Evolutionary conservation across 2,113 vertebrate genomes (phyloP).

Genomic region (Rostratula benghalensis): DNA sequence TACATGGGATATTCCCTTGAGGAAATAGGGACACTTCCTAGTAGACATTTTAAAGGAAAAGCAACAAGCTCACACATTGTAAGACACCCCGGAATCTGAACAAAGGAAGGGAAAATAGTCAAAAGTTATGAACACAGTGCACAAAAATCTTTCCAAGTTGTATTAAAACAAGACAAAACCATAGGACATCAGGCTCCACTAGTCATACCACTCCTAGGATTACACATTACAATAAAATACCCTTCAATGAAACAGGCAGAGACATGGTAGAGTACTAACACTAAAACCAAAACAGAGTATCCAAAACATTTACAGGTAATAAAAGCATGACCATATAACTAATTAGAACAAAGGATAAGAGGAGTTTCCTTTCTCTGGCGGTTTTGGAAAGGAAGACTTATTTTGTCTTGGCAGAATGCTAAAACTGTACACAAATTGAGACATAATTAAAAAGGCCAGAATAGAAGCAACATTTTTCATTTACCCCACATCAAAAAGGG

Average conservation of each 20-base stretch:
- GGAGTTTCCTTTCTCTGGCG: neutral
- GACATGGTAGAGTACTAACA: neutral
- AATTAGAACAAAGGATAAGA: neutral
- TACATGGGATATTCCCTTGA: neutral
- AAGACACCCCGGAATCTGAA: neutral
- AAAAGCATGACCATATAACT: neutral
- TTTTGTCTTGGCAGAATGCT: neutral
- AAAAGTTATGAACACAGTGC: neutral
- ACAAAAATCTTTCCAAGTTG: neutral
- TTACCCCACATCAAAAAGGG: neutral
- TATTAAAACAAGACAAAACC: neutral
- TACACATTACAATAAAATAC: neutral
- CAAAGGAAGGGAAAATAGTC: neutral
- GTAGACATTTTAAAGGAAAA: neutral
- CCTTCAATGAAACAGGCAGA: neutral
- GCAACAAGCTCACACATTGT: neutral
- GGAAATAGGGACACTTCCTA: neutral
- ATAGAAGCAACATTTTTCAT: neutral
- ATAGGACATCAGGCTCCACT: neutral
- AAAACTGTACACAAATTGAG: neutral
- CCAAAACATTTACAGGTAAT: neutral
- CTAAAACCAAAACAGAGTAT: neutral
- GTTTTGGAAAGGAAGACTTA: neutral
- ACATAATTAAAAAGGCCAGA: neutral
- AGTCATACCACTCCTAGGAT: neutral